Evolutionary conservation across 2,113 vertebrate species (phyloP).

Genomic region (Talpa occidentalis): DNA sequence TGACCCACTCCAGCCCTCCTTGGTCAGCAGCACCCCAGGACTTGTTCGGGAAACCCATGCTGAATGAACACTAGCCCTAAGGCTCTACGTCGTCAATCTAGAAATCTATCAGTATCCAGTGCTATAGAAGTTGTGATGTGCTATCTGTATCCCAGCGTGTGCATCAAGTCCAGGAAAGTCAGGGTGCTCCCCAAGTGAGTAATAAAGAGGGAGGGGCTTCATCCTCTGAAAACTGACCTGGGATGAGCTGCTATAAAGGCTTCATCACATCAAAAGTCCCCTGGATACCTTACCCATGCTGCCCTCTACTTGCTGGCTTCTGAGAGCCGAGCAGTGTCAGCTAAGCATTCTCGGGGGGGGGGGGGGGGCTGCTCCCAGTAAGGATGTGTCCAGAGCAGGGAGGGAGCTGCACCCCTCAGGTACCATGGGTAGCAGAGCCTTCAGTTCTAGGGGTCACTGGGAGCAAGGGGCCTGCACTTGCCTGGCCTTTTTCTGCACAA

Average conservation of each 20-base stretch:
- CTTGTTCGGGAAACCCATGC: background rate
- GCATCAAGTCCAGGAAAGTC: background rate
- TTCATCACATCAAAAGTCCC: background rate
- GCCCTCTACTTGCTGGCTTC: background rate
- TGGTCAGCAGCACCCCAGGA: background rate
- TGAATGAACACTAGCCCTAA: background rate
- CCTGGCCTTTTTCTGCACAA: background rate
- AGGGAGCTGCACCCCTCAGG: background rate
- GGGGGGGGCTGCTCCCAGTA: too few species aligned
- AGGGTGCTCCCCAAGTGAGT: background rate
- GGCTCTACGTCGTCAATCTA: background rate
- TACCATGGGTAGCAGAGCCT: fast-evolving
- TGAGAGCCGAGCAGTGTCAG: too few species aligned
- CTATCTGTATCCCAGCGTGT: background rate
- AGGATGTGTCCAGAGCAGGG: too few species aligned
- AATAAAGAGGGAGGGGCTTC: background rate
- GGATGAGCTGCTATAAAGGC: background rate
- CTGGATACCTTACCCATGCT: background rate
- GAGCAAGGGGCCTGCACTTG: background rate
- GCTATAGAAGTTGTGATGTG: background rate
- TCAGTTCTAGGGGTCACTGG: background rate
- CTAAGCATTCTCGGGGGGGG: too few species aligned
- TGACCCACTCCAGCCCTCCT: background rate
- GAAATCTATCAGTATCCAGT: background rate
- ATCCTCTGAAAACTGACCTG: background rate